phyloP scores from a whole-genome alignment of 2,113 vertebrate genomes.

The Takifugu bimaculatus region DNA sequence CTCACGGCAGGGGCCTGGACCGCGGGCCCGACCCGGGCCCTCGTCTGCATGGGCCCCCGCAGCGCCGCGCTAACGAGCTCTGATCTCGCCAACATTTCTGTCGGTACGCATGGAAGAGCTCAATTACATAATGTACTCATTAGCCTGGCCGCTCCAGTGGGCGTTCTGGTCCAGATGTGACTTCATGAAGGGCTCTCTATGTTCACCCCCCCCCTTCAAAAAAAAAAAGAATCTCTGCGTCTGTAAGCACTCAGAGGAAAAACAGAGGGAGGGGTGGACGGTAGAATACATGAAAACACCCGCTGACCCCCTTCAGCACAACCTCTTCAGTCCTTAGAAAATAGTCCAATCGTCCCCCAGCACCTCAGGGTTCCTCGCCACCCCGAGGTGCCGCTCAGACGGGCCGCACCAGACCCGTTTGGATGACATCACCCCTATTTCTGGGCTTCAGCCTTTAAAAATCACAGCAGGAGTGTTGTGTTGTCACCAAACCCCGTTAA shows the following conservation, averaged over 20 bases:
- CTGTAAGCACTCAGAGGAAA: constrained; percentile 70
- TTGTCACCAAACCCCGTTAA: too few species aligned
- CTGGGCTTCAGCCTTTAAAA: too few species aligned
- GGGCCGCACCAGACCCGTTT: too few species aligned
- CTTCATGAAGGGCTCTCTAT: constrained; percentile 71
- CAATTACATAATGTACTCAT: constrained; percentile 71
- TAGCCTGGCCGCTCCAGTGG: constrained; percentile 60
- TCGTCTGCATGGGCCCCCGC: too few species aligned
- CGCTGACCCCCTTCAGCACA: neutral
- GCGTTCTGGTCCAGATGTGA: constrained; percentile 72
- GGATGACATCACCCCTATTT: too few species aligned
- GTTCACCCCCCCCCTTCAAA: constrained; percentile 34
- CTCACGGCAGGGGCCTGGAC: too few species aligned
- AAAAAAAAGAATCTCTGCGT: constrained; percentile 40
- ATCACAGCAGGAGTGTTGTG: too few species aligned
- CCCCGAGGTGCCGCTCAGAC: too few species aligned
- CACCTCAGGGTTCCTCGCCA: too few species aligned
- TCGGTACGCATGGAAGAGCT: constrained; percentile 67
- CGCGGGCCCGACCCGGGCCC: too few species aligned
- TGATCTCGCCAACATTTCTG: constrained; percentile 52
- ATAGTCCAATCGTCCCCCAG: too few species aligned
- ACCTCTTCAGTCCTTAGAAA: too few species aligned
- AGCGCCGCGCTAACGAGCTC: neutral
- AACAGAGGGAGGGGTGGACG: constrained; percentile 35
- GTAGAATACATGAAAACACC: constrained; percentile 41